A percentile compares a stretch with the other conserved stretches of the same genome.
phyloP scores from a whole-genome alignment of 2,888 invertebrate genomes.

The Gasteruption jaculator region DNA sequence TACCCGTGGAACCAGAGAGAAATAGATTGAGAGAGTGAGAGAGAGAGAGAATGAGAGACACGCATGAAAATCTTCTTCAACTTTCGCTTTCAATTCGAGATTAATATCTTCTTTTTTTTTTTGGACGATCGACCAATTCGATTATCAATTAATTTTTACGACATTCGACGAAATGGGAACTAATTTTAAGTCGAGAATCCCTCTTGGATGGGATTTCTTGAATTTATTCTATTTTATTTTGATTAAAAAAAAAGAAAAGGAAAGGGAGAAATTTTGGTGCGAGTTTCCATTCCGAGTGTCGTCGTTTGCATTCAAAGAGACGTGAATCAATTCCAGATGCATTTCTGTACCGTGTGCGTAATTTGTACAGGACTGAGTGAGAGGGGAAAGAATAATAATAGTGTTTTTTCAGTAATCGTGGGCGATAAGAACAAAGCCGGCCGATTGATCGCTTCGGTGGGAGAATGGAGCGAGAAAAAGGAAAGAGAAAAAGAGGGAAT shows the following conservation, averaged over 20 bases:
- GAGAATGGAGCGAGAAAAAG: too few relatives aligned
- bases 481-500: too few relatives aligned
- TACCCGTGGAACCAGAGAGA: too few relatives aligned
- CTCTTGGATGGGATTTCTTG: neutral
- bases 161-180: neutral
- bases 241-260: conserved; percentile 5
- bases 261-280: neutral
- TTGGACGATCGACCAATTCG: conserved; percentile 15
- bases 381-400: too few relatives aligned
- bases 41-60: too few relatives aligned
- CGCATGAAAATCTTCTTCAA: too few relatives aligned
- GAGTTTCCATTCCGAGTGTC: too few relatives aligned
- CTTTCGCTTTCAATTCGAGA: neutral
- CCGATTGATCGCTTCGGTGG: too few relatives aligned
- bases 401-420: too few relatives aligned
- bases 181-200: neutral
- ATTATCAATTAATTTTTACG: too few relatives aligned
- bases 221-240: conserved; percentile 2
- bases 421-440: too few relatives aligned
- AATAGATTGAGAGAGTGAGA: too few relatives aligned
- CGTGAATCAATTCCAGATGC: conserved; percentile 37
- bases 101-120: conserved; percentile 2
- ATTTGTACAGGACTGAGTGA: conserved; percentile 28
- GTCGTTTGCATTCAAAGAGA: conserved; percentile 24
- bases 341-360: conserved; percentile 32